Percentiles rank a stretch among this genome's conserved stretches.
These are phyloP conservation scores for Peromyscus melanophrys DNA, from an alignment of 2,797 vertebrate species.

Conservation along the genomic window DNA sequence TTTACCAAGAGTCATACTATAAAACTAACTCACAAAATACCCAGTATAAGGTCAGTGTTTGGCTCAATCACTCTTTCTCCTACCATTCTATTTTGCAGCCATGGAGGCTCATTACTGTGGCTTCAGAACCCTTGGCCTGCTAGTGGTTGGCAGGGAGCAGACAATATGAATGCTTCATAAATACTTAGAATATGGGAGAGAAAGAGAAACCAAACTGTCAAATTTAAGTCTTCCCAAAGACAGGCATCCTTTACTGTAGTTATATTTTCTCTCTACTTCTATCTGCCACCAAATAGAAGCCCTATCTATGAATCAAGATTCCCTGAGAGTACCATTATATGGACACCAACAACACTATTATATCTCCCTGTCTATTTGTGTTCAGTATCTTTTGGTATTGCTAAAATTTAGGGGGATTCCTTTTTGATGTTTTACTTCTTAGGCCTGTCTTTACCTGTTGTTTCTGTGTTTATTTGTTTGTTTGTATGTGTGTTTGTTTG, in stretches of 20 bases:
- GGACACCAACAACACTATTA: neutral
- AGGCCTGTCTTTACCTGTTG: neutral
- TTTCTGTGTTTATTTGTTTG: neutral
- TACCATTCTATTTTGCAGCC: neutral
- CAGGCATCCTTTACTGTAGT: neutral
- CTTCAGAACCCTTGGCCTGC: neutral
- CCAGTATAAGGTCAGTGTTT: neutral
- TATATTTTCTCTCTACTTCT: neutral
- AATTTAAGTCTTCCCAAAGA: neutral
- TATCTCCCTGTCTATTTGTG: neutral
- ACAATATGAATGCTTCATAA: neutral
- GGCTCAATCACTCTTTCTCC: neutral
- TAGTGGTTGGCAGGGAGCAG: neutral
- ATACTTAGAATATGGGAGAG: neutral
- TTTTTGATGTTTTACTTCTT: neutral
- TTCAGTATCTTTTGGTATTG: neutral
- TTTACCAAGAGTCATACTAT: neutral
- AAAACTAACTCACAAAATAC: neutral
- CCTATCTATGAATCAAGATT: neutral
- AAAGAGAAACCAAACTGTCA: neutral
- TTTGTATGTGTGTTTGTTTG: no score
- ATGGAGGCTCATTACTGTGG: neutral
- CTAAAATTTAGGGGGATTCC: neutral
- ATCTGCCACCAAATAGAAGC: neutral
- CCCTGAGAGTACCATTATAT: accelerated